A percentile compares a stretch with the other conserved stretches of the same genome.
Evolutionary conservation across 2,888 invertebrate species (phyloP).

Genomic region (Linnaemya vulpina): DNA sequence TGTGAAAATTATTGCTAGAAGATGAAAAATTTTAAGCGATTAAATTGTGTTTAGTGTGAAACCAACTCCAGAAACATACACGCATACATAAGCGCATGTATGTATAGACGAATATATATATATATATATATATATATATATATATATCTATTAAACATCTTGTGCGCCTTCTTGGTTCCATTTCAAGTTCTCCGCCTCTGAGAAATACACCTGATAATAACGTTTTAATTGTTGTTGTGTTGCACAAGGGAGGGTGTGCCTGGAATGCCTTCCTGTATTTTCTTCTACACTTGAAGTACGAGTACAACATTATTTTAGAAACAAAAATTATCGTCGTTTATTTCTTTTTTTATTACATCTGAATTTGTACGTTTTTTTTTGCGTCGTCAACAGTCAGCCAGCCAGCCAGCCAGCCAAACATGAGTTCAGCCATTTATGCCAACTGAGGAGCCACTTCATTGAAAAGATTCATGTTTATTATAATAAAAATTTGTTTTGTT

Average conservation of each 20-base stretch:
- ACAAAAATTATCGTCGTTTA: slow-evolving; percentile 33
- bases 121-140: too few relatives aligned
- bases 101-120: too few relatives aligned
- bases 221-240: not conserved
- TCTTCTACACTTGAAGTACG: slow-evolving; percentile 57
- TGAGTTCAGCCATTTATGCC: slow-evolving; percentile 9
- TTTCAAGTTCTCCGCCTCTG: not conserved
- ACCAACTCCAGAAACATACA: too few relatives aligned
- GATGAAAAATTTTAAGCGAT: too few relatives aligned
- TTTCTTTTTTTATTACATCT: slow-evolving; percentile 18
- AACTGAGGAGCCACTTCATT: slow-evolving; percentile 50
- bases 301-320: not conserved
- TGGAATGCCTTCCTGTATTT: slow-evolving; percentile 16
- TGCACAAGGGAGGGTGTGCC: slow-evolving; percentile 56
- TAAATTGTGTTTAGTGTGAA: too few relatives aligned
- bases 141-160: too few relatives aligned
- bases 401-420: not conserved
- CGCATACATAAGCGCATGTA: too few relatives aligned
- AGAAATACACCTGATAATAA: not conserved
- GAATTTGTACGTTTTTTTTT: slow-evolving; percentile 2
- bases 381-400: not conserved
- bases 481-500: slow-evolving; percentile 65
- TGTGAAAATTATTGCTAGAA: too few relatives aligned
- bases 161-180: not conserved
- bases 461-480: slow-evolving; percentile 59